phyloP scores from a whole-genome alignment of 2,888 invertebrate species.

The Ichneumoninae sp. region DNA sequence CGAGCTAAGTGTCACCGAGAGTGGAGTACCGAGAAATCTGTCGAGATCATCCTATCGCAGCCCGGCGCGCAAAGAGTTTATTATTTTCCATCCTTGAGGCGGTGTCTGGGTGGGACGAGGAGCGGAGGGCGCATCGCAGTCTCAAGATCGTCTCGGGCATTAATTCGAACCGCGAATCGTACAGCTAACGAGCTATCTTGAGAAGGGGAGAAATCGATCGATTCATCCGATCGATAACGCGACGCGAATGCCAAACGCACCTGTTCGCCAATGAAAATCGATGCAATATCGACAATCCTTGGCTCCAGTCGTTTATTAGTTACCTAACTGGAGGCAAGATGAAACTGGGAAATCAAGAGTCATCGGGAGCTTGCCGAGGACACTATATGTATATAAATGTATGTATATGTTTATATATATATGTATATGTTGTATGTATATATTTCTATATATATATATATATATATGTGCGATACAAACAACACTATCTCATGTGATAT shows the following conservation, averaged over 20 bases:
- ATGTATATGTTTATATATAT: conserved; percentile 1
- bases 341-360: conserved; percentile 75
- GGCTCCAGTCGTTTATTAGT: conserved; percentile 14
- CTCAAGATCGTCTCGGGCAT: background rate
- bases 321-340: conserved; percentile 64
- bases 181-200: background rate
- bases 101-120: background rate
- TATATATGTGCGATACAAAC: background rate
- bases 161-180: background rate
- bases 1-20: conserved; percentile 16
- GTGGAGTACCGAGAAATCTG: background rate
- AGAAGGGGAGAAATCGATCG: background rate
- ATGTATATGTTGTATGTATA: background rate
- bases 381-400: conserved; percentile 27
- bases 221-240: background rate
- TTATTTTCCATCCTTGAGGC: background rate
- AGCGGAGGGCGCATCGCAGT: background rate
- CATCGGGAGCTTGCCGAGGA: conserved; percentile 70
- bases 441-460: background rate
- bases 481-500: conserved; percentile 58
- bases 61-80: background rate
- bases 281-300: conserved; percentile 3
- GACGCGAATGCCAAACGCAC: background rate
- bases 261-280: background rate
- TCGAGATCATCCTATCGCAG: background rate